Conservation (phyloP, 2,888 invertebrate genomes). For the Acanthacorydalis orientalis region DNA sequence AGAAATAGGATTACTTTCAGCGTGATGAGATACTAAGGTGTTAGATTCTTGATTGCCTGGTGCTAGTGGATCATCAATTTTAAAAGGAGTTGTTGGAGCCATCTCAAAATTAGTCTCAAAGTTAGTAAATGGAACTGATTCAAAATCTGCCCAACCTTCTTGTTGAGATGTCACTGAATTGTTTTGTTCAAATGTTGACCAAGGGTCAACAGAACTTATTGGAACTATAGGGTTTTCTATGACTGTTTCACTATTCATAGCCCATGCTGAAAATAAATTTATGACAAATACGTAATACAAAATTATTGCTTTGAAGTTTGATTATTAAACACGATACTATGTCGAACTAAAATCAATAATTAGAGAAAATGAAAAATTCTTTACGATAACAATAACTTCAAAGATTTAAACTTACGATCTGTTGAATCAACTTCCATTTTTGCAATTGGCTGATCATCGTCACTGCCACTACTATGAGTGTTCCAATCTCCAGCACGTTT, state of each 20-base stretch:
- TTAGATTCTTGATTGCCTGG: not conserved
- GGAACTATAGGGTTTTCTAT: slow-evolving; percentile 12
- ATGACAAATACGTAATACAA: not conserved
- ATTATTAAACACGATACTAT: too few species aligned
- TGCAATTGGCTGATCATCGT: slow-evolving; percentile 27
- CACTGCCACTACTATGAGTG: slow-evolving; percentile 27
- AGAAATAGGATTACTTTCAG: not conserved
- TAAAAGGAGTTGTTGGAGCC: not conserved
- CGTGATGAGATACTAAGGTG: too few species aligned
- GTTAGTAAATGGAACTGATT: slow-evolving; percentile 13
- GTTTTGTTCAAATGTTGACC: slow-evolving; percentile 15
- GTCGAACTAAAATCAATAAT: too few species aligned
- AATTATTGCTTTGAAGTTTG: not conserved
- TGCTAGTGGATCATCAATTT: not conserved
- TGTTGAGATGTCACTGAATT: slow-evolving; percentile 9
- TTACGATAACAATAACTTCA: not conserved
- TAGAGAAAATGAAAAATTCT: not conserved
- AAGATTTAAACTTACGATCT: slow-evolving; percentile 25
- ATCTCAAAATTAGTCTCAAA: slow-evolving; percentile 6
- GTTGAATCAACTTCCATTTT: slow-evolving; percentile 24
- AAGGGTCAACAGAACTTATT: slow-evolving; percentile 17
- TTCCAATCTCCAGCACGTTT: slow-evolving; percentile 22
- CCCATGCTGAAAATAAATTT: slow-evolving; percentile 1
- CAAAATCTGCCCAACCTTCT: slow-evolving; percentile 29
- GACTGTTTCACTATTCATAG: not conserved